phyloP scores from a whole-genome alignment of 1,140 invertebrate genomes.

The Aculops lycopersici region DNA sequence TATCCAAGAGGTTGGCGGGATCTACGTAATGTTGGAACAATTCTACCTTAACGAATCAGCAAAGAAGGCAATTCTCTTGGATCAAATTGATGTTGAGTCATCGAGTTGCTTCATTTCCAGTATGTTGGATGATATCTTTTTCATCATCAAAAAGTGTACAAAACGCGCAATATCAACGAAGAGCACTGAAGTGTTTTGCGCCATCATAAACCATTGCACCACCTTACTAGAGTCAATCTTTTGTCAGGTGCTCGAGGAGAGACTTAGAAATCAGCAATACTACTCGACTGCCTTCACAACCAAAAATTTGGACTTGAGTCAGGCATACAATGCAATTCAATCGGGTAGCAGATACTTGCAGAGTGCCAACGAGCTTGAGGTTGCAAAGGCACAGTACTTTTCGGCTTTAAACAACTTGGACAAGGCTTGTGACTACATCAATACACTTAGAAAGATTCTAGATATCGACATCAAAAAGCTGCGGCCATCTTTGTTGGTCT shows the following conservation, averaged over 20 bases:
- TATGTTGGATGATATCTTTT: conserved; percentile 90
- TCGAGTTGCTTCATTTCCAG: conserved; percentile 43
- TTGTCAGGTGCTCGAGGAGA: conserved; percentile 33
- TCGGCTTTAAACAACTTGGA: conserved; percentile 77
- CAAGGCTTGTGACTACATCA: conserved; percentile 55
- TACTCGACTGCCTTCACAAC: conserved; percentile 20
- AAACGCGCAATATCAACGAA: conserved; percentile 52
- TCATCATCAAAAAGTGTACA: conserved; percentile 80
- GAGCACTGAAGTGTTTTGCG: conserved; percentile 77
- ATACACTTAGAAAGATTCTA: conserved; percentile 26
- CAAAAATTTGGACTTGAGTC: conserved; percentile 31
- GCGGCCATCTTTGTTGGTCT: conserved; percentile 15
- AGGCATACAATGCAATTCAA: conserved; percentile 33
- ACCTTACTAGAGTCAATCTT: conserved; percentile 58
- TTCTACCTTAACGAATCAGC: conserved; percentile 88
- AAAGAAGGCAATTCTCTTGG: conserved; percentile 26
- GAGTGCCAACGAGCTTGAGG: conserved; percentile 21
- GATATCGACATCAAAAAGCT: conserved; percentile 17
- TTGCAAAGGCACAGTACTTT: conserved; percentile 32
- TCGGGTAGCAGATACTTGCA: conserved; percentile 30
- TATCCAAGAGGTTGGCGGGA: conserved; percentile 61
- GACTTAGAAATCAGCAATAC: conserved; percentile 39
- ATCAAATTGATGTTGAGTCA: conserved; percentile 25
- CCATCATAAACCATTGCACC: conserved; percentile 73
- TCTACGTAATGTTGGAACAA: conserved; percentile 68